Evolutionary conservation across 2,888 invertebrate species (phyloP).

Genomic region (Nudaria mundana): DNA sequence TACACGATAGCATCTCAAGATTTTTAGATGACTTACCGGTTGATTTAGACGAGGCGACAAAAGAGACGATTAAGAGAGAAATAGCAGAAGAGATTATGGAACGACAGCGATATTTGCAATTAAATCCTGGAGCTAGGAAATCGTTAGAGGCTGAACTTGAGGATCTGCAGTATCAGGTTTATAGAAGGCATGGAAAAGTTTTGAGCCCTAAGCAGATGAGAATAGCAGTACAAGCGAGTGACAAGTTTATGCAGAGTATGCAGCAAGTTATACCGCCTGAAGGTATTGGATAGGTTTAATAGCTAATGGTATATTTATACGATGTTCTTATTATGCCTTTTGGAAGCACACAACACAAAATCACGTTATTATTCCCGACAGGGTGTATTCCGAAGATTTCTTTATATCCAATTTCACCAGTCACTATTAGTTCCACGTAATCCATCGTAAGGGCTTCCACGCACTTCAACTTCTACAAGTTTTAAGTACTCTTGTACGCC

Average conservation of each 20-base stretch:
- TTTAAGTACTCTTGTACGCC: too few relatives aligned
- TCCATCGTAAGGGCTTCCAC: too few relatives aligned
- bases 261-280: constrained; percentile 3
- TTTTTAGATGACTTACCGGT: constrained; percentile 35
- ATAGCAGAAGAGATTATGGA: constrained; percentile 45
- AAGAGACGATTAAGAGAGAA: constrained; percentile 28
- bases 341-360: too few relatives aligned
- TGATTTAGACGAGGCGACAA: constrained; percentile 21
- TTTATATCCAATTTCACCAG: too few relatives aligned
- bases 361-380: too few relatives aligned
- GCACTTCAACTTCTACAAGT: too few relatives aligned
- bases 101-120: constrained; percentile 46
- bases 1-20: constrained; percentile 21
- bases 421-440: too few relatives aligned
- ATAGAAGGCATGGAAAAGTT: constrained; percentile 38
- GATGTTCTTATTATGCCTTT: too few relatives aligned
- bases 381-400: too few relatives aligned
- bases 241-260: constrained; percentile 26
- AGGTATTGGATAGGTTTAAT: neutral
- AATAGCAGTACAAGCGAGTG: constrained; percentile 22
- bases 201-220: constrained; percentile 28
- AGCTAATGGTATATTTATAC: too few relatives aligned
- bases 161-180: constrained; percentile 51
- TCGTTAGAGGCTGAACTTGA: constrained; percentile 42
- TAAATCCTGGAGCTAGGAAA: constrained; percentile 35